These are phyloP conservation scores for Cerceris rybyensis DNA, from an alignment of 2,888 invertebrate species.

Conservation along the genomic window DNA sequence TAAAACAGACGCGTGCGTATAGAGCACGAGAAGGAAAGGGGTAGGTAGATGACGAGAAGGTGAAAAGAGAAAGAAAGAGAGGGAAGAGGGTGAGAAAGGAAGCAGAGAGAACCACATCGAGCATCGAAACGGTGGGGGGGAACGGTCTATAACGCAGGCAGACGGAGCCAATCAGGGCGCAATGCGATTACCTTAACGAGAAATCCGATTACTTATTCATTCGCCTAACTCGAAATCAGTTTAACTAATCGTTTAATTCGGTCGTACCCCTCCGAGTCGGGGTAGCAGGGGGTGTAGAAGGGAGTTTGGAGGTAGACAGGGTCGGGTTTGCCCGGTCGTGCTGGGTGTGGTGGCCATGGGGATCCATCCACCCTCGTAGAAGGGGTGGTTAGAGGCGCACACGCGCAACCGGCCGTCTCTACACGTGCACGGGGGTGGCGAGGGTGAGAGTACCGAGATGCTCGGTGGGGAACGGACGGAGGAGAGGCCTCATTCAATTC, in stretches of 20 bases:
- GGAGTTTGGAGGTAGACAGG: conserved; percentile 39
- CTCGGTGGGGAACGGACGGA: conserved; percentile 40
- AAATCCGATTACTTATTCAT: conserved; percentile 83
- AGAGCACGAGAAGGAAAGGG: conserved; percentile 13
- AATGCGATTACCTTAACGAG: conserved; percentile 82
- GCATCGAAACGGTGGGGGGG: conserved; percentile 45
- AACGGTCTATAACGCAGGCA: conserved; percentile 75
- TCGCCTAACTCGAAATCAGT: conserved; percentile 82
- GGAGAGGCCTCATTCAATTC: conserved; percentile 80
- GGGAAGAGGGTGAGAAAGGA: conserved; percentile 11
- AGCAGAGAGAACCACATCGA: conserved; percentile 27
- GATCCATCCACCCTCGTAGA: conserved; percentile 17
- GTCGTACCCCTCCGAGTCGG: conserved; percentile 64
- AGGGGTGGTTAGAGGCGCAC: conserved; percentile 42
- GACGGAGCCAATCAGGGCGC: conserved; percentile 81
- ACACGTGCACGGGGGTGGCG: conserved; percentile 48
- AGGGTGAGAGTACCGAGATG: conserved; percentile 28
- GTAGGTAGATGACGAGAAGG: background rate
- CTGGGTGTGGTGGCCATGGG: conserved; percentile 50
- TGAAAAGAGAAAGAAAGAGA: conserved; percentile 7
- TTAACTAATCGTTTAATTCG: conserved; percentile 83
- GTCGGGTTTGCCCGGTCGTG: conserved; percentile 9
- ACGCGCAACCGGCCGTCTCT: conserved; percentile 47
- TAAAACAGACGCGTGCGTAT: conserved; percentile 25
- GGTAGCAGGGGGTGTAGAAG: background rate